Evolutionary conservation across 2,113 vertebrate genomes (phyloP).

Genomic region (Eptesicus fuscus): DNA sequence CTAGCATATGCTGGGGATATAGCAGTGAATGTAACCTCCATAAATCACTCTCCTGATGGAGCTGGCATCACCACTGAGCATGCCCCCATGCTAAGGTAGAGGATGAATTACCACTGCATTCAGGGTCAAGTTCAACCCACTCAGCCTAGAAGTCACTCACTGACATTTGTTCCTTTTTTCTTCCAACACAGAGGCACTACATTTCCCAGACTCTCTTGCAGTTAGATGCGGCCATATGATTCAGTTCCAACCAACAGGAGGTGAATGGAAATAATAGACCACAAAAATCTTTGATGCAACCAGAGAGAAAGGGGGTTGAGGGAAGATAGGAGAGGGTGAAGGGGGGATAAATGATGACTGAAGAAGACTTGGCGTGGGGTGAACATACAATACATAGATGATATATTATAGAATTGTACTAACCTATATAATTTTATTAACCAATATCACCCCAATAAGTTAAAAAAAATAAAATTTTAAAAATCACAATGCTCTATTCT

Average conservation of each 20-base stretch:
- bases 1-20: not conserved
- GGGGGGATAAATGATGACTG: not conserved
- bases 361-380: not conserved
- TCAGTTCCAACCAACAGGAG: not conserved
- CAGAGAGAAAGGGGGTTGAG: not conserved
- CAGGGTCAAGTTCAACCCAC: not conserved
- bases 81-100: not conserved
- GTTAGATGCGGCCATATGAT: not conserved
- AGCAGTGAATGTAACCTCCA: not conserved
- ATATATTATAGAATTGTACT: not conserved
- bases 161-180: not conserved
- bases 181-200: not conserved
- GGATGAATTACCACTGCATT: not conserved
- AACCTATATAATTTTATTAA: not conserved
- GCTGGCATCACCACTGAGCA: not conserved
- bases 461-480: not conserved
- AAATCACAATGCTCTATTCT: not conserved
- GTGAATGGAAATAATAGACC: not conserved
- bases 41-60: not conserved
- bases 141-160: not conserved
- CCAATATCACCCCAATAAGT: not conserved
- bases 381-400: not conserved
- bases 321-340: not conserved
- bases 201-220: not conserved
- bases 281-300: not conserved